Evolutionary conservation across 2,797 vertebrate species (phyloP), one percentile per base, ranked within the genome.

Genomic region (Sarcophilus harrisii): DNA sequence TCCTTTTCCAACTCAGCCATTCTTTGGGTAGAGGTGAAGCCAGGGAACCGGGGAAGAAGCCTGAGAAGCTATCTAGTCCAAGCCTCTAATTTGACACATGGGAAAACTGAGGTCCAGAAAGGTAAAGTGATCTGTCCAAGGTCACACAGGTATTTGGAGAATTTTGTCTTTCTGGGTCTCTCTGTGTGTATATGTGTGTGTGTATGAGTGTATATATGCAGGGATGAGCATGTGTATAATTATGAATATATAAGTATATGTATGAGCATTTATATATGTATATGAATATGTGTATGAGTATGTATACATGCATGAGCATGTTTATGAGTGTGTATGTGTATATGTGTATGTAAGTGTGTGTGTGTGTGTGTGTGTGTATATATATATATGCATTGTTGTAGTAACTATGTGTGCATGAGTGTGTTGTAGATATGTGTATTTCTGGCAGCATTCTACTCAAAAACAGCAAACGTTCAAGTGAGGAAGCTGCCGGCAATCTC

Each of bases 391-490:
- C 55, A 57, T 16, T 57, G 57, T 57, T 57, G 57, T 57, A 52
- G 59, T 59, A 59, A 28, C 5, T 28, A 59, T 60, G 59, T 60
- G 10, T 62, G 12, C 30, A 32, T 66, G 32, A 18, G 5, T 66
- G 32, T 16, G 29, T n/a, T 49, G 18, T 73, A 2, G 21, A 13
- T n/a, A 4, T 81, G 6, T 81, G 14, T 45, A 21, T 27, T 8
- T 38, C 21, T 93, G 30, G 45, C 49, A 93, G 58, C 91, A 29
- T 91, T 93, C 30, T 90, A 8, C 92, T 89, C 87, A 32, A 93
- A 94, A 52, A 60, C 58, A 95, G 62, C 92, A 92, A 55, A 73
- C 57, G 16, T 95, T 94, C 87, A 94, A 94, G 91, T 95, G 95
- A 95, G 92, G 95, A 58, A 95, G 81, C 73, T 94, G 92, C 87